A percentile compares a stretch with the other conserved stretches of the same genome.
phyloP scores from a whole-genome alignment of 2,888 invertebrate species.

The Dryobota labecula region DNA sequence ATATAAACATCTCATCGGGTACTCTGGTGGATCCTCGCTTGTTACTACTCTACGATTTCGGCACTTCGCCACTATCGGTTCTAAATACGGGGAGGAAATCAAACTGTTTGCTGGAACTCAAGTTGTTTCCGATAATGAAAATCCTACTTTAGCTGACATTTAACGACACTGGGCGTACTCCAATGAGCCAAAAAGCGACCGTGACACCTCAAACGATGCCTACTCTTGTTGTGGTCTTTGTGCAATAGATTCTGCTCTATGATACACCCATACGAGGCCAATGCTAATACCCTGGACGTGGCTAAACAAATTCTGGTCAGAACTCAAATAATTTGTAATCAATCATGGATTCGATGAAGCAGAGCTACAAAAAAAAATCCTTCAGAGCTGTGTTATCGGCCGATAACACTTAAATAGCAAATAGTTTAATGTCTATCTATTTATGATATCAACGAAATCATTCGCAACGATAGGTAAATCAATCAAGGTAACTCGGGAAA shows the following conservation, averaged over 20 bases:
- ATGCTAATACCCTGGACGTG: too few species aligned
- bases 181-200: too few species aligned
- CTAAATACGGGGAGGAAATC: slow-evolving; percentile 24
- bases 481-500: slow-evolving; percentile 16
- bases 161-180: neutral
- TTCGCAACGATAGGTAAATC: slow-evolving; percentile 25
- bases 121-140: slow-evolving; percentile 7
- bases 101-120: slow-evolving; percentile 19
- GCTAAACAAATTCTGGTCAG: neutral
- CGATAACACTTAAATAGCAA: slow-evolving; percentile 6
- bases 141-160: neutral
- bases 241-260: too few species aligned
- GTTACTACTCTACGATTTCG: slow-evolving; percentile 55
- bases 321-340: neutral
- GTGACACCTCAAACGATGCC: neutral
- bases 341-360: neutral
- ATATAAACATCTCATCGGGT: slow-evolving; percentile 77
- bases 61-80: slow-evolving; percentile 50
- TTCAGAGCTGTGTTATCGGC: slow-evolving; percentile 19
- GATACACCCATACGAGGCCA: neutral
- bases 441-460: slow-evolving; percentile 15
- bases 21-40: slow-evolving; percentile 51
- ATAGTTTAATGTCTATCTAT: neutral
- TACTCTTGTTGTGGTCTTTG: neutral
- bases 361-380: neutral